A percentile compares a stretch with the other conserved stretches of the same genome.
Evolutionary conservation across 2,797 vertebrate species (phyloP).

Genomic region (Eremophila alpestris): DNA sequence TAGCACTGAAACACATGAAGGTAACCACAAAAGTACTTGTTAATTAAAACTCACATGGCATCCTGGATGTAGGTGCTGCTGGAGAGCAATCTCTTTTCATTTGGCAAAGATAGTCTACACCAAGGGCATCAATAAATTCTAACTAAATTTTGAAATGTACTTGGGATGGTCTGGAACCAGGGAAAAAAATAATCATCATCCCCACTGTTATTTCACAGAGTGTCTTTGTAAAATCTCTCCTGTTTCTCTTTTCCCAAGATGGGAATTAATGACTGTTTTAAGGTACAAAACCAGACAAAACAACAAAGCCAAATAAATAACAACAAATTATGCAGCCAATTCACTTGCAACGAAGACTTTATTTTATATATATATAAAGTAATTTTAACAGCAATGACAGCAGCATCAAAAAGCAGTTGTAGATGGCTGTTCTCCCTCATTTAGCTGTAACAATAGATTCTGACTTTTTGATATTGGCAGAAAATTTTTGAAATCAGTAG

Average conservation of each 20-base stretch:
- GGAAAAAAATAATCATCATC: too few species aligned
- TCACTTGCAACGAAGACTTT: not conserved
- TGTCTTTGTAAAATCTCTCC: not conserved
- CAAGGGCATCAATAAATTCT: not conserved
- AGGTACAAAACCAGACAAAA: not conserved
- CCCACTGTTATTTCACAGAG: not conserved
- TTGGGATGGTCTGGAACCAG: not conserved
- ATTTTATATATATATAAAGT: not conserved
- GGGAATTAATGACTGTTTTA: not conserved
- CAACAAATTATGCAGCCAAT: not conserved
- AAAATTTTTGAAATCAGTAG: not conserved
- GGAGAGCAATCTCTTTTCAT: not conserved
- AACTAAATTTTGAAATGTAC: not conserved
- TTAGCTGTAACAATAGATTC: not conserved
- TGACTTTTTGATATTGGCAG: not conserved
- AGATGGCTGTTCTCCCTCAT: not conserved
- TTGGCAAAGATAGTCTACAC: not conserved
- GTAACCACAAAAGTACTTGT: not conserved
- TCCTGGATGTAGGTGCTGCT: not conserved
- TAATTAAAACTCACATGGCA: not conserved
- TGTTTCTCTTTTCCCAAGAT: not conserved
- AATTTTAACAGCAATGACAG: not conserved
- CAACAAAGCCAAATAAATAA: not conserved
- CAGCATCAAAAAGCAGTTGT: not conserved
- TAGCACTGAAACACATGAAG: not conserved